phyloP scores from a whole-genome alignment of 1,140 invertebrate species.

The Tetramorium simillimum region DNA sequence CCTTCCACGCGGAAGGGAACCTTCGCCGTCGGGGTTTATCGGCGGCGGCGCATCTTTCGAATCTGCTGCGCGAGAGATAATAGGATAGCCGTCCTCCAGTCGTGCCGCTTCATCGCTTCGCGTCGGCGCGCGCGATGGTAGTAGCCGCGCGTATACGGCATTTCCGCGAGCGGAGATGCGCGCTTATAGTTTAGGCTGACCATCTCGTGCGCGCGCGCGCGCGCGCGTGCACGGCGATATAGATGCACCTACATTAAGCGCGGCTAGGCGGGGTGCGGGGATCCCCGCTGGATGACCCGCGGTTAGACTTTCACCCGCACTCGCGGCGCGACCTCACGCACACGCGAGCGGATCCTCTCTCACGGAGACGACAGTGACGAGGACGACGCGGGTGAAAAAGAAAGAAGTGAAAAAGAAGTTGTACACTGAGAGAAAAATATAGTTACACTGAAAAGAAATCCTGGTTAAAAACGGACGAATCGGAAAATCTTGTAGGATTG shows the following conservation, averaged over 20 bases:
- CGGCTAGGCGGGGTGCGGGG: slow-evolving; percentile 59
- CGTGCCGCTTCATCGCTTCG: slow-evolving; percentile 40
- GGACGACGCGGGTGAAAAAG: neutral
- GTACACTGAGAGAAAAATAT: too few relatives aligned
- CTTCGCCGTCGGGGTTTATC: slow-evolving; percentile 48
- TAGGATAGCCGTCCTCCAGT: slow-evolving; percentile 54
- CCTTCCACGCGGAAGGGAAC: slow-evolving; percentile 27
- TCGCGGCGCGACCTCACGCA: slow-evolving; percentile 73
- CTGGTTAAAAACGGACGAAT: too few relatives aligned
- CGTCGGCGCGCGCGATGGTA: slow-evolving; percentile 35
- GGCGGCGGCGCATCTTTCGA: slow-evolving; percentile 46
- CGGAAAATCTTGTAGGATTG: too few relatives aligned
- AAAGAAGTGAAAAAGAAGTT: neutral
- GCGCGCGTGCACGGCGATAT: slow-evolving; percentile 62
- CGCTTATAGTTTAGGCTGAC: slow-evolving; percentile 60
- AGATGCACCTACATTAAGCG: slow-evolving; percentile 63
- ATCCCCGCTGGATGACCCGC: slow-evolving; percentile 65
- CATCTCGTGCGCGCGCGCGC: slow-evolving; percentile 33
- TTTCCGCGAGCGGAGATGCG: slow-evolving; percentile 47
- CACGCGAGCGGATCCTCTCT: slow-evolving; percentile 59
- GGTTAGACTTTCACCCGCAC: slow-evolving; percentile 77
- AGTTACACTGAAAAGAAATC: too few relatives aligned
- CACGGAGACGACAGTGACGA: slow-evolving; percentile 35
- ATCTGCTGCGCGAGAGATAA: slow-evolving; percentile 57
- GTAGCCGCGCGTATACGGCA: slow-evolving; percentile 10